Base-by-base conservation (phyloP, 2,888 invertebrate genomes). In the Anthophora plumipes region DNA sequence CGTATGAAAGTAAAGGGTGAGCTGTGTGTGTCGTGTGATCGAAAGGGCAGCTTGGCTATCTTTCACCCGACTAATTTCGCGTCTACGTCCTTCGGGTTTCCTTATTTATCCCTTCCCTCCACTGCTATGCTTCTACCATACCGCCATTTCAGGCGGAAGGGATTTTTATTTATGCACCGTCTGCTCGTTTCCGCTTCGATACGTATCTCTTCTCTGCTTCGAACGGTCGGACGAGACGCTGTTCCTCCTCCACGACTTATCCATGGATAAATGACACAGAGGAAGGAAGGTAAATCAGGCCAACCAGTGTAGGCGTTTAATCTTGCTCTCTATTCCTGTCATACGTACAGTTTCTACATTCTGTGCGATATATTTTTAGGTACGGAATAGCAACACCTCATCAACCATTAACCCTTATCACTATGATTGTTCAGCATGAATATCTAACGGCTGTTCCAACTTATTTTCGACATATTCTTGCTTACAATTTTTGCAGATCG, bases 91-190 rank as follows among this genome's bases (percentile, higher is more conserved):
- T 69, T 78, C 59, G 31, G 31, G 52, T 31, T 60, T 79, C 77
- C 80, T 80, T 80, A 80, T 80, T 73, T 78, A 80, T 73, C 67
- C 64, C n/a, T n/a, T n/a, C n/a, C n/a, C n/a, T n/a, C n/a, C n/a
- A n/a, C n/a, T 17, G 31, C 37, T 46, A 14, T 14, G 59, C 48
- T 54, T 77, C 48, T 52, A 64, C 52, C n/a, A 52, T 14, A 37
- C 22, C n/a, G 48, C 22, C 43, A 68, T 41, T 50, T 48, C 46
- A 0, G 37, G 75, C 69, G 61, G 78, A 69, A 68, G 67, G 71
- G 68, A 60, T 73, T 73, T 80, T 78, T 80, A 80, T 80, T 72
- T 78, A 80, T 78, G 78, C 78, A 80, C 54, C 78, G 77, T 67
- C 67, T 52, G 61, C 61, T 57, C 31, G 72, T 63, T 78, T 69